Percentiles rank a stretch among this genome's conserved stretches.
Evolutionary conservation across 1,140 invertebrate species (phyloP).

Genomic region (Brachionus plicatilis): DNA sequence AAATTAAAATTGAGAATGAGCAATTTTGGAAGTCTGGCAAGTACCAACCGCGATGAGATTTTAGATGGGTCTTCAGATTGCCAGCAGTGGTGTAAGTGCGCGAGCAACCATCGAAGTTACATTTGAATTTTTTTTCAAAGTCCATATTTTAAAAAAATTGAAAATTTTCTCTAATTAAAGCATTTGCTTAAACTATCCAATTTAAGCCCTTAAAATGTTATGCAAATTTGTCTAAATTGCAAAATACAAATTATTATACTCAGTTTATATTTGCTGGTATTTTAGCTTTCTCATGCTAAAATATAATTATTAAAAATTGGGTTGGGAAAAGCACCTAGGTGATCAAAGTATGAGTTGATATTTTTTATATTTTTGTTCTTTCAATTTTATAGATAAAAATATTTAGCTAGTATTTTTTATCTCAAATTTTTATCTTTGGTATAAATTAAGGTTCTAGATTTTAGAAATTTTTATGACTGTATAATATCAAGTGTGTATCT

Average conservation of each 20-base stretch:
- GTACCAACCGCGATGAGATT: constrained; percentile 81
- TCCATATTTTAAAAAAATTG: constrained; percentile 1
- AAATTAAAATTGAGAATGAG: background rate
- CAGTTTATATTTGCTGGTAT: background rate
- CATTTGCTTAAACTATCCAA: constrained; percentile 8
- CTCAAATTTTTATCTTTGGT: background rate
- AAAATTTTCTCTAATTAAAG: background rate
- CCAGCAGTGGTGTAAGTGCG: constrained; percentile 87
- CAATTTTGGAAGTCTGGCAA: background rate
- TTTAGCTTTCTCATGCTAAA: background rate
- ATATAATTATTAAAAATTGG: background rate
- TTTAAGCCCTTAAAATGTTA: background rate
- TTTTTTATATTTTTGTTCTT: background rate
- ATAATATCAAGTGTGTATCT: background rate
- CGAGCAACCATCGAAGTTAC: constrained; percentile 79
- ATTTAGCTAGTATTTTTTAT: background rate
- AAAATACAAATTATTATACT: background rate
- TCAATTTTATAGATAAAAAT: background rate
- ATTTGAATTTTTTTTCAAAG: constrained; percentile 55
- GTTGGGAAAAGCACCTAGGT: background rate
- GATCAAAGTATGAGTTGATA: background rate
- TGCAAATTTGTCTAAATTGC: background rate
- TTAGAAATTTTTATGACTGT: background rate
- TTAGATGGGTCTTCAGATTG: constrained; percentile 87
- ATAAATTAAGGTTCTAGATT: background rate